Conservation (phyloP, 2,888 invertebrate genomes). For the Athalia circularis region DNA sequence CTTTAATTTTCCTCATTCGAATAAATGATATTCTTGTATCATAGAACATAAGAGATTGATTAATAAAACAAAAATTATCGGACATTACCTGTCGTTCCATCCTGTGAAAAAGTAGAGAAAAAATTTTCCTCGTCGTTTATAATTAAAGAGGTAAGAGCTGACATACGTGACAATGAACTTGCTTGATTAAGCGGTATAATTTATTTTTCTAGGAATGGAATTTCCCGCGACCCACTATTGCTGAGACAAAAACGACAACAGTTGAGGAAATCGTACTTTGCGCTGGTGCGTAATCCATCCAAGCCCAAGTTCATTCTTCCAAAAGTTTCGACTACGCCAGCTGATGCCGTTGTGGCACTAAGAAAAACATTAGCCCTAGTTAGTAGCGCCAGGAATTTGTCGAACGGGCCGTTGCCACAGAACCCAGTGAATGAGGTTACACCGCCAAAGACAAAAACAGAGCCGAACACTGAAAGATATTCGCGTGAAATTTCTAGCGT, state of each 20-base stretch:
- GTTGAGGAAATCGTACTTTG: background rate
- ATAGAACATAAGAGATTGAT: too few relatives aligned
- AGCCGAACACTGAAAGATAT: background rate
- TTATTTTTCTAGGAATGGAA: constrained; percentile 40
- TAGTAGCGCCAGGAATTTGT: background rate
- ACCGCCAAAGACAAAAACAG: background rate
- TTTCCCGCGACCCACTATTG: constrained; percentile 34
- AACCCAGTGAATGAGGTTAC: background rate
- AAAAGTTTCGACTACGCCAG: constrained; percentile 5
- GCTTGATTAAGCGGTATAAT: background rate
- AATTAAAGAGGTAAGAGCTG: background rate
- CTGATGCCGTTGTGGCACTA: constrained; percentile 24
- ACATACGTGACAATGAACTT: too few relatives aligned
- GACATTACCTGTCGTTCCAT: too few relatives aligned
- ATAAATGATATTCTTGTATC: too few relatives aligned
- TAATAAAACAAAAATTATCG: too few relatives aligned
- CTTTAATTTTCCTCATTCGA: background rate
- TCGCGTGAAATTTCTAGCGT: constrained; percentile 6
- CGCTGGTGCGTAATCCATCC: background rate
- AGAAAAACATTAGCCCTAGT: constrained; percentile 15
- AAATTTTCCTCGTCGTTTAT: background rate
- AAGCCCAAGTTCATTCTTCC: constrained; percentile 39
- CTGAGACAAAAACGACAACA: constrained; percentile 26
- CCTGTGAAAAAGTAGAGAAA: too few relatives aligned
- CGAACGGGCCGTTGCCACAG: background rate